Conservation (phyloP, 1,140 invertebrate genomes). For the Araneus ventricosus region DNA sequence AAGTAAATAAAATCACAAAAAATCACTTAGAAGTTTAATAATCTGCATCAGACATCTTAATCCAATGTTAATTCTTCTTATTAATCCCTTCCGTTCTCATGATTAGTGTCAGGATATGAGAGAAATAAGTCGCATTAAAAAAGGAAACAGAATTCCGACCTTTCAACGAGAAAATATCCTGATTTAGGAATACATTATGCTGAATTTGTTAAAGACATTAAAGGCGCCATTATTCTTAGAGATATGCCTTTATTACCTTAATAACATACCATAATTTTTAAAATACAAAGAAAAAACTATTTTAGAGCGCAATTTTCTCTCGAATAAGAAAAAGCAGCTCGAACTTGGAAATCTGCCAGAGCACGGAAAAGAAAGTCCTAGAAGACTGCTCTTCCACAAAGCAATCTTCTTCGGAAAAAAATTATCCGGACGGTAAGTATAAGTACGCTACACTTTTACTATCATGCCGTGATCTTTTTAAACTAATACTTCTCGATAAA, state of each 20-base stretch:
- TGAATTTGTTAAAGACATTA: not conserved
- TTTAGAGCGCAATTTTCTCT: not conserved
- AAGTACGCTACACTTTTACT: not conserved
- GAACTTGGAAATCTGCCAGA: not conserved
- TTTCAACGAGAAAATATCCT: not conserved
- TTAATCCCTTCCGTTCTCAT: too few relatives aligned
- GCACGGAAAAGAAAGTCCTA: not conserved
- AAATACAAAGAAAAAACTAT: not conserved
- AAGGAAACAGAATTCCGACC: too few relatives aligned
- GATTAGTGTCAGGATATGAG: too few relatives aligned
- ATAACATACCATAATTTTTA: not conserved
- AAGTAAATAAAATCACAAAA: too few relatives aligned
- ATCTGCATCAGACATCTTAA: too few relatives aligned
- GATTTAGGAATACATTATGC: not conserved
- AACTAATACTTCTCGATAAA: not conserved
- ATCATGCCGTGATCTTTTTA: not conserved
- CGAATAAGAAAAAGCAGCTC: not conserved
- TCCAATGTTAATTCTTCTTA: too few relatives aligned
- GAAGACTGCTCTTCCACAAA: not conserved
- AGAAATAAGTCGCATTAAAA: too few relatives aligned
- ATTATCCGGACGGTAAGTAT: not conserved
- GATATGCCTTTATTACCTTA: conserved; percentile 47
- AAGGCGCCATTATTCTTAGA: not conserved
- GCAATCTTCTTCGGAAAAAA: not conserved
- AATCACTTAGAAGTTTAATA: too few relatives aligned